These are phyloP conservation scores for Platyrinchus mystaceus DNA, from an alignment of 2,797 vertebrate species.

Conservation along the genomic window DNA sequence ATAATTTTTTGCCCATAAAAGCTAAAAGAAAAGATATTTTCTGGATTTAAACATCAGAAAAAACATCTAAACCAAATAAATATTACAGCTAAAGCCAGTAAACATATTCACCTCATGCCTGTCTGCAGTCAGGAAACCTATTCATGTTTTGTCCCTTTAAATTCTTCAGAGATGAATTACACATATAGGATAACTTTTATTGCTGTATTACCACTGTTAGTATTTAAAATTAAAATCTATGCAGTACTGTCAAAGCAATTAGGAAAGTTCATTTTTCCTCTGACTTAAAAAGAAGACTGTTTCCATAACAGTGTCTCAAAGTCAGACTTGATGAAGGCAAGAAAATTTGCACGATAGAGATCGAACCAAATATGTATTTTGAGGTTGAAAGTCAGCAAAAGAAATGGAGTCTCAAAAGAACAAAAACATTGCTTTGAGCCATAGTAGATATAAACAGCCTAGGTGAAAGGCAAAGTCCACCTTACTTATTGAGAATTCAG, in stretches of 20 bases:
- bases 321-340: background rate
- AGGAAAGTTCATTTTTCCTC: conserved; percentile 9
- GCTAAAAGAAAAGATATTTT: background rate
- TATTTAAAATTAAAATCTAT: conserved; percentile 6
- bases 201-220: background rate
- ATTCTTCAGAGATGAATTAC: background rate
- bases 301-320: background rate
- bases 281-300: background rate
- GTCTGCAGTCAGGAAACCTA: background rate
- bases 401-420: background rate
- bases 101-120: background rate
- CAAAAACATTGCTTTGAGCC: background rate
- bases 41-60: background rate
- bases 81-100: background rate
- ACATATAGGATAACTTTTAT: background rate
- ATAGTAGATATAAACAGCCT: background rate
- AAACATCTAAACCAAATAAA: background rate
- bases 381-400: conserved; percentile 8
- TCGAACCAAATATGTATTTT: background rate
- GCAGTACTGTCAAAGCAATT: background rate
- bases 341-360: background rate
- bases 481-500: background rate
- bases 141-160: background rate
- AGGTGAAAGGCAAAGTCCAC: background rate
- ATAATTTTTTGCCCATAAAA: background rate